Percentiles rank a stretch among this genome's conserved stretches.
These are phyloP conservation scores for Callinectes sapidus DNA, from an alignment of 2,888 invertebrate genomes.

Conservation along the genomic window DNA sequence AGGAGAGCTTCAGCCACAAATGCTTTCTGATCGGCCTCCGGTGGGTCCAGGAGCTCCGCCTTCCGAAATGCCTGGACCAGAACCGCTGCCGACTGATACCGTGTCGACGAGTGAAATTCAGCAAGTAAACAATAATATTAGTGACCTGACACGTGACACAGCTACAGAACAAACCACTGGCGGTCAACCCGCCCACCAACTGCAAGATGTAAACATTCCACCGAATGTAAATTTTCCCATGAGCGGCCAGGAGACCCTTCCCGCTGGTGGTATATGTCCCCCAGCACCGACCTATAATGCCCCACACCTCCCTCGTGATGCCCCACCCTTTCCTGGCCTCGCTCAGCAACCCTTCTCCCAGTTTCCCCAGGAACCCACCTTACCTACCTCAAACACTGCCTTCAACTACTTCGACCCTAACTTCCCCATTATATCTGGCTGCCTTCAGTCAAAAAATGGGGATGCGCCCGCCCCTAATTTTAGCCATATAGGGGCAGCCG, in stretches of 20 bases:
- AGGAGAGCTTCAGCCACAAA: constrained; percentile 53
- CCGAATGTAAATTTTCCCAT: constrained; percentile 70
- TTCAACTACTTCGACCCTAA: constrained; percentile 60
- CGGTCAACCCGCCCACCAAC: constrained; percentile 46
- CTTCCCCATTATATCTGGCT: constrained; percentile 56
- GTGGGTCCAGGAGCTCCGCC: constrained; percentile 62
- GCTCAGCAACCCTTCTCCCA: constrained; percentile 69
- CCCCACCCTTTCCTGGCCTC: constrained; percentile 68
- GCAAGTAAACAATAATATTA: constrained; percentile 59
- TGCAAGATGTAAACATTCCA: constrained; percentile 62
- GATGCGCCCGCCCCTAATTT: constrained; percentile 72
- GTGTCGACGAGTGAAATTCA: constrained; percentile 52
- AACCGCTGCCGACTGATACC: constrained; percentile 45
- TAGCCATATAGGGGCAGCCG: constrained; percentile 43
- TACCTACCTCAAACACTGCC: constrained; percentile 40
- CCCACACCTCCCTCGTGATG: constrained; percentile 60
- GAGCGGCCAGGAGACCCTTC: constrained; percentile 70
- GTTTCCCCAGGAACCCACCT: constrained; percentile 52
- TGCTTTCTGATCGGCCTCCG: constrained; percentile 46
- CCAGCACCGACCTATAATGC: constrained; percentile 68
- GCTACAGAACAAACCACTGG: constrained; percentile 19
- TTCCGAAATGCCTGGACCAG: constrained; percentile 49
- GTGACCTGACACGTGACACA: constrained; percentile 54
- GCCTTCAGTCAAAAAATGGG: constrained; percentile 71
- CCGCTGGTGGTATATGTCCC: constrained; percentile 67